These are phyloP conservation scores for Mythimna albipuncta DNA, from an alignment of 2,888 invertebrate species.

Conservation along the genomic window DNA sequence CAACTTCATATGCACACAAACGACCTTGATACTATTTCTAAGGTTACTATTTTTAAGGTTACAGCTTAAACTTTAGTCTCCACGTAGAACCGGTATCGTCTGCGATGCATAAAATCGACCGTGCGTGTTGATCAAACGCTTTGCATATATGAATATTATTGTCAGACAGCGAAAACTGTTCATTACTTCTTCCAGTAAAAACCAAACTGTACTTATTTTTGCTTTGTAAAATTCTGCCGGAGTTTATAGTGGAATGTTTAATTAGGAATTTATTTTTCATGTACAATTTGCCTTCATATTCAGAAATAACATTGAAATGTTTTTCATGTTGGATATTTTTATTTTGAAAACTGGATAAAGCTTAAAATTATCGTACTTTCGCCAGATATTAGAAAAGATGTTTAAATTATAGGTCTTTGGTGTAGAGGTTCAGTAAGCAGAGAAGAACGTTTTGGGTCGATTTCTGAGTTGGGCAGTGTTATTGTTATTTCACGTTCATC, in stretches of 20 bases:
- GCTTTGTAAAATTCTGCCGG: slow-evolving; percentile 10
- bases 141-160: slow-evolving; percentile 64
- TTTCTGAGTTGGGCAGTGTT: not conserved
- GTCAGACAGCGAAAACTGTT: slow-evolving; percentile 29
- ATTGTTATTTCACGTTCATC: no score
- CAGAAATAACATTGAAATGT: not conserved
- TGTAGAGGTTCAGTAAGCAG: not conserved
- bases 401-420: no score
- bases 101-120: slow-evolving; percentile 47
- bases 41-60: slow-evolving; percentile 32
- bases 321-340: not conserved
- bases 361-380: not conserved
- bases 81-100: slow-evolving; percentile 26
- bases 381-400: not conserved
- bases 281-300: slow-evolving; percentile 2
- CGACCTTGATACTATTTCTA: slow-evolving; percentile 33
- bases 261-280: slow-evolving; percentile 11
- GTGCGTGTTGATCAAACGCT: slow-evolving; percentile 55
- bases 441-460: not conserved
- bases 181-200: slow-evolving; percentile 30
- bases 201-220: slow-evolving; percentile 4
- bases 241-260: slow-evolving; percentile 23
- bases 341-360: not conserved
- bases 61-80: slow-evolving; percentile 15
- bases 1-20: not conserved